phyloP scores from a whole-genome alignment of 2,113 vertebrate species.

The Aspidoscelis tigris region DNA sequence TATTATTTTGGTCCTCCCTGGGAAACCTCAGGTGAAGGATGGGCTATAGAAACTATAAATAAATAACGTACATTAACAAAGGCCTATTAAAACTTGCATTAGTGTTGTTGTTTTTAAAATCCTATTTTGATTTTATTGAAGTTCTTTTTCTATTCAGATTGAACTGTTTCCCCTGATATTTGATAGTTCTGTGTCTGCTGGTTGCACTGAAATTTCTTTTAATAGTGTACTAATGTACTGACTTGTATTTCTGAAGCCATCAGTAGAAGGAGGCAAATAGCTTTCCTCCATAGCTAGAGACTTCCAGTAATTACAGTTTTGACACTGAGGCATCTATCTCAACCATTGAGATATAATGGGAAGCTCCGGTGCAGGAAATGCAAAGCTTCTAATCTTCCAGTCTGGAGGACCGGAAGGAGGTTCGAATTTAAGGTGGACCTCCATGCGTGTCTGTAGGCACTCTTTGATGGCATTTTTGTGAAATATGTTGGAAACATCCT shows the following conservation, averaged over 20 bases:
- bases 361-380: no score
- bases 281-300: background rate
- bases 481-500: background rate
- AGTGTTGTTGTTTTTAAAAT: background rate
- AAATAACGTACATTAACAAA: no score
- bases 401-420: no score
- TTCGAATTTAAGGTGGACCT: no score
- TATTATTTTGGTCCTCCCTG: no score
- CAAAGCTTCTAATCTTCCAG: no score
- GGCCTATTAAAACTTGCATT: background rate
- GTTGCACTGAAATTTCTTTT: background rate
- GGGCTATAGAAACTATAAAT: no score
- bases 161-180: background rate
- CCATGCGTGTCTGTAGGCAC: no score
- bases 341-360: background rate
- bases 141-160: background rate
- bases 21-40: no score
- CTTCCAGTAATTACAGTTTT: background rate
- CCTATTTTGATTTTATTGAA: background rate
- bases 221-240: background rate
- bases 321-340: background rate
- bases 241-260: background rate
- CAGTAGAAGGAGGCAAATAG: background rate
- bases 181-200: background rate
- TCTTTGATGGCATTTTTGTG: background rate